Percentiles rank a stretch among this genome's conserved stretches.
Evolutionary conservation across 2,113 vertebrate species (phyloP).

Genomic region (Centrocercus urophasianus): DNA sequence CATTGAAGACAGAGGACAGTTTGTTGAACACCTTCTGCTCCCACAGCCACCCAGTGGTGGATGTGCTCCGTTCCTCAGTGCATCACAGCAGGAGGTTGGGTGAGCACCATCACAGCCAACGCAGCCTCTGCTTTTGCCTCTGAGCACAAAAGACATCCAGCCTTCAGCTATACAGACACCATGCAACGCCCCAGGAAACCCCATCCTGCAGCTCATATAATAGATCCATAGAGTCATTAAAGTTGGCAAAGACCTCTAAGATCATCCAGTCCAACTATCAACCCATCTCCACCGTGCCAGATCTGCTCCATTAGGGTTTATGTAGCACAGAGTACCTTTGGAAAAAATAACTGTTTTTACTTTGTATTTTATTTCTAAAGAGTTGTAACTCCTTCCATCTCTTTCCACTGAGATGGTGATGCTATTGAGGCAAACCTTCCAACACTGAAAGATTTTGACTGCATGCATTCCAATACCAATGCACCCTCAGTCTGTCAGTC

Average conservation of each 20-base stretch:
- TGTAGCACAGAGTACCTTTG: fast-evolving
- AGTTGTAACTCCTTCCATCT: background rate
- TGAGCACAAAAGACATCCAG: background rate
- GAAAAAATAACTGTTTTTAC: background rate
- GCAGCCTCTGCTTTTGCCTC: background rate
- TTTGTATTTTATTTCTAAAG: background rate
- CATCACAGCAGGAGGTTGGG: background rate
- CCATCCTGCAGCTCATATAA: fast-evolving
- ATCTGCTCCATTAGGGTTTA: background rate
- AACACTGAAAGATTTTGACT: background rate
- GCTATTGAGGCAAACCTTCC: background rate
- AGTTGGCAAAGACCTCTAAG: too few species aligned
- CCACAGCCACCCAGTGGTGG: background rate
- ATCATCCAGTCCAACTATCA: too few species aligned
- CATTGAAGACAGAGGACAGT: background rate
- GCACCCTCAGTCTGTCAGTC: slow-evolving; percentile 15
- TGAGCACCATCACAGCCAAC: background rate
- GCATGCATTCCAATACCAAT: background rate
- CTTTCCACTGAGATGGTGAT: background rate
- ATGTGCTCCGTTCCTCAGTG: too few species aligned
- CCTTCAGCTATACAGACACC: background rate
- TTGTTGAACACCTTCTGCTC: background rate
- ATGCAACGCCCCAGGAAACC: fast-evolving
- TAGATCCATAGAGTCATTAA: too few species aligned
- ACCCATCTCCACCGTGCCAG: background rate